phyloP scores from a whole-genome alignment of 2,113 vertebrate genomes.

The Antechinus stuartii region DNA sequence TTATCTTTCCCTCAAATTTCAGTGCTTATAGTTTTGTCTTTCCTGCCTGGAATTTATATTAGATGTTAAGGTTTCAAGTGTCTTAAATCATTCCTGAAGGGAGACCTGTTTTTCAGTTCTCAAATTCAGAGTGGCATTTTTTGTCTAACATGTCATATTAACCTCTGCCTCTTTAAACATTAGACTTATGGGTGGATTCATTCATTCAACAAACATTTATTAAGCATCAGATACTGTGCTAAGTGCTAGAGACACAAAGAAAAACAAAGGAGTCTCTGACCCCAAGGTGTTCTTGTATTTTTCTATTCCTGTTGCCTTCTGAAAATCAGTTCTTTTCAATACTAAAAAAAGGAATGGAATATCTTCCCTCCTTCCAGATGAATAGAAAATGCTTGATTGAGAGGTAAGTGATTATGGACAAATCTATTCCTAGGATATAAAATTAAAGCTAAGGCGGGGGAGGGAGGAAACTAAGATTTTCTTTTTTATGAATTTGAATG shows the following conservation, averaged over 20 bases:
- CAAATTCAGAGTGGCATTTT: not conserved
- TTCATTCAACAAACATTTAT: not conserved
- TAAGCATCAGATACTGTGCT: not conserved
- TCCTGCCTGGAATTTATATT: slow-evolving; percentile 12
- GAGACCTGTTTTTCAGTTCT: not conserved
- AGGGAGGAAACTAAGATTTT: not conserved
- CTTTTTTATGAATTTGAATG: not conserved
- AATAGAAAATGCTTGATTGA: not conserved
- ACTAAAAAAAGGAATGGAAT: not conserved
- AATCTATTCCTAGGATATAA: not conserved
- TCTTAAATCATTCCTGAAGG: not conserved
- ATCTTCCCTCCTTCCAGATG: not conserved
- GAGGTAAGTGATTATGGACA: not conserved
- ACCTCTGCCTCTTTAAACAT: not conserved
- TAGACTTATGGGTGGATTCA: not conserved
- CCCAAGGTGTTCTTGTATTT: not conserved
- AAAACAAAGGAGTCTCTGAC: not conserved
- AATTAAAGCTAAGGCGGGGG: not conserved
- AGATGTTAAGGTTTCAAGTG: not conserved
- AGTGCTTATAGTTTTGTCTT: not conserved
- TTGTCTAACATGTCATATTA: not conserved
- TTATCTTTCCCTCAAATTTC: not conserved
- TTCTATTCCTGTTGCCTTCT: not conserved
- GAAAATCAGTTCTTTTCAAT: not conserved
- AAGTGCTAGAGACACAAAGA: not conserved